These are phyloP conservation scores for Balaeniceps rex DNA, from an alignment of 2,113 vertebrate genomes.

Conservation along the genomic window DNA sequence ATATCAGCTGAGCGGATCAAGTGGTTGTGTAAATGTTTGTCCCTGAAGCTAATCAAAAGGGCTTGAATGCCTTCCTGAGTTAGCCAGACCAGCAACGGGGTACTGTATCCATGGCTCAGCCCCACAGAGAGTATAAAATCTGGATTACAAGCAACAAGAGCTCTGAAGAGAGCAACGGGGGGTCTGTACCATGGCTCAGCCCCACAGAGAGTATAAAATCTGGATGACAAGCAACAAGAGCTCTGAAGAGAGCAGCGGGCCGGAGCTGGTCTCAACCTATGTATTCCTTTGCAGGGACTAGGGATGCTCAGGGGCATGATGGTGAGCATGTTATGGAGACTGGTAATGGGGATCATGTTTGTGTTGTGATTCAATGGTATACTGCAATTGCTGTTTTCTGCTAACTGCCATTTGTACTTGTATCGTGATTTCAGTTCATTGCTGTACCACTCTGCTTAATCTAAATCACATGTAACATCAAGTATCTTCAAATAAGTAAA, in stretches of 20 bases:
- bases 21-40: background rate
- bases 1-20: background rate
- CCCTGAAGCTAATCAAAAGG: background rate
- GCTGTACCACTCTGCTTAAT: background rate
- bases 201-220: background rate
- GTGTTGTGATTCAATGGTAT: rapidly evolving
- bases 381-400: background rate
- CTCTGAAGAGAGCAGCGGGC: background rate
- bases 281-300: background rate
- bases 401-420: background rate
- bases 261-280: background rate
- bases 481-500: background rate
- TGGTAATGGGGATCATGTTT: background rate
- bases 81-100: background rate
- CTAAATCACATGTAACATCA: background rate
- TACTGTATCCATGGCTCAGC: background rate
- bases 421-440: background rate
- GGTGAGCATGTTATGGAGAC: rapidly evolving
- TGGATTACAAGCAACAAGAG: background rate
- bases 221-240: background rate
- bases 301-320: too few species aligned
- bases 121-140: background rate
- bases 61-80: background rate
- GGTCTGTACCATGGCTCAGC: background rate
- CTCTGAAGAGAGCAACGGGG: background rate